Base-by-base conservation (phyloP, 2,113 vertebrate species). In the Engraulis encrasicolus region DNA sequence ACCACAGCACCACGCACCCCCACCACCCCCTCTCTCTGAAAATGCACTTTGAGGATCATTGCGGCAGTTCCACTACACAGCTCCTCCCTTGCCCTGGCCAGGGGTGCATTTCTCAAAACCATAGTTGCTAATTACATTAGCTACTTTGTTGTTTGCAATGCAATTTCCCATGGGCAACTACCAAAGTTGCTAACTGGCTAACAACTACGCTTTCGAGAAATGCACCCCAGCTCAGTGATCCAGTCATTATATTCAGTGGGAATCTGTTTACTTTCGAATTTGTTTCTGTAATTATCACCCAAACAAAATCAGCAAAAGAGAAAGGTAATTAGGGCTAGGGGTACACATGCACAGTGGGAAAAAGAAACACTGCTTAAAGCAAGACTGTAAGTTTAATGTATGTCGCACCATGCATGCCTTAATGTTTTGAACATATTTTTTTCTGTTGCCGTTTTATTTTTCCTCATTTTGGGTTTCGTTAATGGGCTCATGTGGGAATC, bases 401-500 rank as follows among this genome's bases (percentile, higher is more conserved):
- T 31, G 58, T 27, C 58, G 27, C 31, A 66, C n/a, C 27, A 66
- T 23, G 27, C 9, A 66, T 66, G 58, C 61, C n/a, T 48, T 49
- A 74, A 6, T 37, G 20, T 66, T 34, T n/a, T 79, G 84, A 17
- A 79, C 81, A 66, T 66, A 66, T 66, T 66, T 66, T n/a, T 66
- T 23, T 11, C 12, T 31, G 58, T 81, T n/a, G n/a, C n/a, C n/a
- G n/a, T n/a, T n/a, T 85, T 87, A 84, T 23, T 74, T 48, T 78
- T 74, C n/a, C 81, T 81, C 15, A 40, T 88, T 89, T 91, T 93
- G 86, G 93, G 91, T 94, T 95, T 95, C 92, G 95, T 96, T 96
- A 96, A 96, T 95, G 92, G 93, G 93, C 90, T 89, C 93, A 92
- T 93, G 81, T 86, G 93, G 91, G 95, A 89, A 88, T 89, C 91